Conservation (phyloP, 1,140 invertebrate genomes). For the Brachionus sp. region DNA sequence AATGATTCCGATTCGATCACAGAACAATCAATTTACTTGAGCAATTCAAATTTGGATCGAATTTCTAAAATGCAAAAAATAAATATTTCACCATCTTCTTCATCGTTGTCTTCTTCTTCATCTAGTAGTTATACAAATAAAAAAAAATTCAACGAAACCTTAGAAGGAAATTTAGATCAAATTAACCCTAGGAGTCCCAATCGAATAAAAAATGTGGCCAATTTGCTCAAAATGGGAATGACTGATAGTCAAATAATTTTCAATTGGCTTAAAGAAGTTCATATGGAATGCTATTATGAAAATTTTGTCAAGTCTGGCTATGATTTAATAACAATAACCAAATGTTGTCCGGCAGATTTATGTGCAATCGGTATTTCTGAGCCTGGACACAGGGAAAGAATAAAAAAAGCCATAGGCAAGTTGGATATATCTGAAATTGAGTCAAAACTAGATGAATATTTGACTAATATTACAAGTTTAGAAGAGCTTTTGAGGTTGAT, state of each 20-base stretch:
- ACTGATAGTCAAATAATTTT: conserved; percentile 52
- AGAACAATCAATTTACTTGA: conserved; percentile 3
- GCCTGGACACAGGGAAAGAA: conserved; percentile 87
- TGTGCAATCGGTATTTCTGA: conserved; percentile 86
- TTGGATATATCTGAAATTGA: conserved; percentile 19
- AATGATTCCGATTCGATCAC: background rate
- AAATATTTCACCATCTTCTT: background rate
- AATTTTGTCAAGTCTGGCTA: conserved; percentile 92
- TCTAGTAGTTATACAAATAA: background rate
- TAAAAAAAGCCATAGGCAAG: conserved; percentile 86
- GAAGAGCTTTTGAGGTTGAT: conserved; percentile 88
- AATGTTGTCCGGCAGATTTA: conserved; percentile 91
- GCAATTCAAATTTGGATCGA: background rate
- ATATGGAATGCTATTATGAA: conserved; percentile 90
- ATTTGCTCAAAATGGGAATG: conserved; percentile 24
- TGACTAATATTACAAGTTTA: background rate
- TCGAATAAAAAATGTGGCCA: background rate
- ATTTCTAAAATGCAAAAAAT: conserved; percentile 1
- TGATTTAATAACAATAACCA: conserved; percentile 90
- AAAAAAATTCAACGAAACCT: background rate
- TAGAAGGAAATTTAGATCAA: background rate
- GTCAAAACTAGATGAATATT: background rate
- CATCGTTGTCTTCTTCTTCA: background rate
- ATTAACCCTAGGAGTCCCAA: background rate
- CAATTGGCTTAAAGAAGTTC: conserved; percentile 86